Evolutionary conservation across 2,113 vertebrate genomes (phyloP).

Genomic region (Limnothrissa miodon): DNA sequence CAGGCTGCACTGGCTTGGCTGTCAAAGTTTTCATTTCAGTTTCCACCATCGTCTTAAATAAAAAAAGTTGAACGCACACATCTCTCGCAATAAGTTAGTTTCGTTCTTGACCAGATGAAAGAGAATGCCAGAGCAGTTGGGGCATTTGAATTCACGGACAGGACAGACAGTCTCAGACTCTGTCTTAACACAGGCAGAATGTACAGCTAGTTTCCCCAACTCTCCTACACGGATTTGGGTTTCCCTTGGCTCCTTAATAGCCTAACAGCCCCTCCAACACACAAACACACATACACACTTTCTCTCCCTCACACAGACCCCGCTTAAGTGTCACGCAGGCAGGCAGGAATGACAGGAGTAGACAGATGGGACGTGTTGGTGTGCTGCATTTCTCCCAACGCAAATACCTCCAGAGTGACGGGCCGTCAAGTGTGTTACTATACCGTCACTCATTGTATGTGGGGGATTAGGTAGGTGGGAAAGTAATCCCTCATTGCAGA

Average conservation of each 20-base stretch:
- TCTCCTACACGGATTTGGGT: background rate
- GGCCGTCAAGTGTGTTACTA: conserved; percentile 29
- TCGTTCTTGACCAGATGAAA: background rate
- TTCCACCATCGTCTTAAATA: background rate
- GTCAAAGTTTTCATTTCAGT: background rate
- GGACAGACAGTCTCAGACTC: background rate
- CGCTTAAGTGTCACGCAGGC: background rate
- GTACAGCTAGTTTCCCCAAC: background rate
- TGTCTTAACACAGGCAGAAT: background rate
- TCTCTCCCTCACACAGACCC: background rate
- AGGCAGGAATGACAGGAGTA: conserved; percentile 25
- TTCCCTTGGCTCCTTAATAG: background rate
- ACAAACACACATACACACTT: background rate
- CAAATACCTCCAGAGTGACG: conserved; percentile 40
- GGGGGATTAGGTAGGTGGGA: conserved; percentile 26
- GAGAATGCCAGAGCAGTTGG: conserved; percentile 12
- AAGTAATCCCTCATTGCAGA: conserved; percentile 31
- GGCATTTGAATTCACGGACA: conserved; percentile 13
- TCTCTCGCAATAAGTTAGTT: background rate
- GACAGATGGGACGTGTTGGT: conserved; percentile 32
- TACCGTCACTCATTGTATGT: conserved; percentile 24
- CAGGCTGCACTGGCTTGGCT: background rate
- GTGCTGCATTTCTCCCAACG: background rate
- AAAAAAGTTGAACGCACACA: background rate
- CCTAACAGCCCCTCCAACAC: background rate